Evolutionary conservation across 2,888 invertebrate species (phyloP).

Genomic region (Coelinius sp.): DNA sequence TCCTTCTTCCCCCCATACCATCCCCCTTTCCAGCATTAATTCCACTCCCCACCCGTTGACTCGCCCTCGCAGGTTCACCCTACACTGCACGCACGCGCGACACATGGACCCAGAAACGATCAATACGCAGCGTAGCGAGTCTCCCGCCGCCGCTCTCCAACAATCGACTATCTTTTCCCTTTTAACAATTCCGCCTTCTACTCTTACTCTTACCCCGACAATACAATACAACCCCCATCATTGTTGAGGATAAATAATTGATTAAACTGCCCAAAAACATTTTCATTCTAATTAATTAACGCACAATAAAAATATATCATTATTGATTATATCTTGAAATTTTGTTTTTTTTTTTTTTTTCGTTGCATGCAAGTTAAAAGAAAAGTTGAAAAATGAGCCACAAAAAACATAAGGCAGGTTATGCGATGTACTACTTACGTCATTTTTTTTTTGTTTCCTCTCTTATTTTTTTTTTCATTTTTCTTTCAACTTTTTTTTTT

Average conservation of each 20-base stretch:
- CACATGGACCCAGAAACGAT: constrained; percentile 68
- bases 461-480: constrained; percentile 11
- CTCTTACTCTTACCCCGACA: neutral
- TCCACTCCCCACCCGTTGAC: constrained; percentile 38
- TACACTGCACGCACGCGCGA: constrained; percentile 63
- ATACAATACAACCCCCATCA: constrained; percentile 32
- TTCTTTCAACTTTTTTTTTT: constrained; percentile 16
- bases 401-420: constrained; percentile 34
- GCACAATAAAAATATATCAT: neutral
- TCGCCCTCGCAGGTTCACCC: constrained; percentile 55
- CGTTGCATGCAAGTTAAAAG: neutral
- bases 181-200: constrained; percentile 25
- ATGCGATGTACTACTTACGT: constrained; percentile 39
- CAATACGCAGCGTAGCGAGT: constrained; percentile 60
- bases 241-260: neutral
- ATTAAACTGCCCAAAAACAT: neutral
- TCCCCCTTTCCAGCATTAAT: constrained; percentile 27
- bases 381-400: constrained; percentile 16
- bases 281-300: neutral
- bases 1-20: constrained; percentile 40
- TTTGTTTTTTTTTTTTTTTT: too few species aligned
- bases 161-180: constrained; percentile 35
- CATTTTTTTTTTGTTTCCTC: constrained; percentile 31
- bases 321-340: neutral
- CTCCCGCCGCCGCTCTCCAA: constrained; percentile 25